phyloP scores from a whole-genome alignment of 92 coral and sea anemone genomes.

The Virgularia gustaviana region DNA sequence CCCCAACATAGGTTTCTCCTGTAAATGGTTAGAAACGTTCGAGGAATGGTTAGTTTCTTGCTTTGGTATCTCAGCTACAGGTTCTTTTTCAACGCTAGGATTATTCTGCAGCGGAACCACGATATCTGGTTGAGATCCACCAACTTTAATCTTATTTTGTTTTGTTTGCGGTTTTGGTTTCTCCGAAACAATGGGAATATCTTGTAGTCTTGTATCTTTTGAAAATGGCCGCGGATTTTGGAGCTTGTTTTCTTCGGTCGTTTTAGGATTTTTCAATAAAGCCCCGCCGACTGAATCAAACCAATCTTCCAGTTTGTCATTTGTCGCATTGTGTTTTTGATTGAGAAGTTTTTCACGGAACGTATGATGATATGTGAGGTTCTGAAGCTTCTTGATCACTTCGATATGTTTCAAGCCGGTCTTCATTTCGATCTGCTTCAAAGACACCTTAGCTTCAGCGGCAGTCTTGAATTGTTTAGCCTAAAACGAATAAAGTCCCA shows the following conservation, averaged over 20 bases:
- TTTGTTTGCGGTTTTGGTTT: background rate
- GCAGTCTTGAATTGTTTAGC: conserved; percentile 25
- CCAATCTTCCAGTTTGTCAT: background rate
- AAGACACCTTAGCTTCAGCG: conserved; percentile 26
- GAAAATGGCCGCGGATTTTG: too few species aligned
- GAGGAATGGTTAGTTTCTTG: conserved; percentile 10
- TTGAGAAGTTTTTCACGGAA: conserved; percentile 47
- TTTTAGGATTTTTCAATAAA: background rate
- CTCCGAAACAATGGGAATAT: background rate
- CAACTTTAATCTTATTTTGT: background rate
- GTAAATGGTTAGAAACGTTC: background rate
- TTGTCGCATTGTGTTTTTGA: background rate
- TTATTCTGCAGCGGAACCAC: background rate
- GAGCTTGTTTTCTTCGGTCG: background rate
- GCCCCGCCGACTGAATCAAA: background rate
- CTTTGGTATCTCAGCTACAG: background rate
- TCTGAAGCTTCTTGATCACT: conserved; percentile 62
- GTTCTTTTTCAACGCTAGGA: background rate
- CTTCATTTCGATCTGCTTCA: conserved; percentile 45
- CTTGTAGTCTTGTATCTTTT: background rate
- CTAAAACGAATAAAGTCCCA: too few species aligned
- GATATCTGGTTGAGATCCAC: background rate
- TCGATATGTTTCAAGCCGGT: conserved; percentile 60
- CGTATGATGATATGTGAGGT: conserved; percentile 66
- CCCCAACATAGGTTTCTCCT: background rate